Percentiles rank a stretch among this genome's conserved stretches.
These are phyloP conservation scores for Muntiacus muntjak DNA, from an alignment of 2,113 vertebrate species.

Conservation along the genomic window DNA sequence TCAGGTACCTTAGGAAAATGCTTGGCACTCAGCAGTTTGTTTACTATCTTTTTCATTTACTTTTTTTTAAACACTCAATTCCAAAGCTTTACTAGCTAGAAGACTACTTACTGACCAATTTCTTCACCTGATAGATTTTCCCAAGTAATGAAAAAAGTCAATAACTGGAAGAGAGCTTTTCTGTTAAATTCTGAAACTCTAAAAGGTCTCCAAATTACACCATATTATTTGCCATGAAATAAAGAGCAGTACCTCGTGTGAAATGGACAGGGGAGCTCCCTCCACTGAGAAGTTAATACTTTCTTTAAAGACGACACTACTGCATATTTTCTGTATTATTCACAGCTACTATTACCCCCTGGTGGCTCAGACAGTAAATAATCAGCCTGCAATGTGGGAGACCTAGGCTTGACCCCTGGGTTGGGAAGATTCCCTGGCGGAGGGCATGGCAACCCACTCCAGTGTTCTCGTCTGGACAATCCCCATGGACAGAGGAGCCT, in stretches of 20 bases:
- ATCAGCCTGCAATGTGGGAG: background rate
- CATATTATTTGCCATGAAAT: background rate
- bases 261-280: background rate
- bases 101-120: background rate
- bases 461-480: background rate
- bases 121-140: conserved; percentile 4
- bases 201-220: background rate
- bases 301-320: background rate
- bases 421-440: background rate
- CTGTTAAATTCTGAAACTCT: background rate
- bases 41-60: background rate
- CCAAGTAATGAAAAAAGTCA: background rate
- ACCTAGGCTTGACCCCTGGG: background rate
- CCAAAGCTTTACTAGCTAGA: background rate
- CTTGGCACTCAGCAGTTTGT: background rate
- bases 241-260: background rate
- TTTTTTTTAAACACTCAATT: background rate
- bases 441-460: background rate
- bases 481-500: background rate
- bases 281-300: background rate
- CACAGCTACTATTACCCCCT: background rate
- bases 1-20: background rate
- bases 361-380: background rate
- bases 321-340: background rate
- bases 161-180: background rate